These are phyloP conservation scores for Drosophila neocordata DNA, from an alignment of 1,140 invertebrate species.

Conservation along the genomic window DNA sequence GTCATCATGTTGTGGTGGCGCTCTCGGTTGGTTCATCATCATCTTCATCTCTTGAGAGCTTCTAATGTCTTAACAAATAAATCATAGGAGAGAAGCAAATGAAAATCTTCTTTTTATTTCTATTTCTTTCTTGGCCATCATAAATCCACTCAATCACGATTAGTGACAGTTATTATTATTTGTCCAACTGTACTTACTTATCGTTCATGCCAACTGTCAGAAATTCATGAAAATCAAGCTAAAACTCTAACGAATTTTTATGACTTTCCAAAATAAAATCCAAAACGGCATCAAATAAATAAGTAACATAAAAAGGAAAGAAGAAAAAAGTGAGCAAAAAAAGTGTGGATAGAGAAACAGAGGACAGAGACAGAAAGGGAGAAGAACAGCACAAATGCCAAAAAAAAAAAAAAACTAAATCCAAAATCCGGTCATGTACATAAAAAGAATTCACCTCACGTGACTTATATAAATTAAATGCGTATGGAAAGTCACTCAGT, in stretches of 20 bases:
- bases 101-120: no score
- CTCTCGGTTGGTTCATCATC: no score
- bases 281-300: not conserved
- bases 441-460: constrained; percentile 58
- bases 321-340: not conserved
- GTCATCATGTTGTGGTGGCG: not conserved
- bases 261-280: not conserved
- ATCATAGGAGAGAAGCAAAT: constrained; percentile 14
- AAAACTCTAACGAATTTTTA: constrained; percentile 7
- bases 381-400: constrained; percentile 19
- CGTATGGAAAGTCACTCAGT: constrained; percentile 33
- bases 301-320: not conserved
- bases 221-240: not conserved
- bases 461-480: constrained; percentile 75
- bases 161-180: constrained; percentile 46
- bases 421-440: constrained; percentile 11
- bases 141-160: constrained; percentile 47
- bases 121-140: not conserved
- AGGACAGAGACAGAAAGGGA: not conserved
- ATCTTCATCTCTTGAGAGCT: constrained; percentile 1
- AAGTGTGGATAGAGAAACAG: no score
- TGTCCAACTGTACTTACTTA: constrained; percentile 8
- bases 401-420: not conserved
- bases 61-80: constrained; percentile 29
- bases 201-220: not conserved